A percentile compares a stretch with the other conserved stretches of the same genome.
Evolutionary conservation across 1,140 invertebrate genomes (phyloP).

Genomic region (Mylabris phalerata): DNA sequence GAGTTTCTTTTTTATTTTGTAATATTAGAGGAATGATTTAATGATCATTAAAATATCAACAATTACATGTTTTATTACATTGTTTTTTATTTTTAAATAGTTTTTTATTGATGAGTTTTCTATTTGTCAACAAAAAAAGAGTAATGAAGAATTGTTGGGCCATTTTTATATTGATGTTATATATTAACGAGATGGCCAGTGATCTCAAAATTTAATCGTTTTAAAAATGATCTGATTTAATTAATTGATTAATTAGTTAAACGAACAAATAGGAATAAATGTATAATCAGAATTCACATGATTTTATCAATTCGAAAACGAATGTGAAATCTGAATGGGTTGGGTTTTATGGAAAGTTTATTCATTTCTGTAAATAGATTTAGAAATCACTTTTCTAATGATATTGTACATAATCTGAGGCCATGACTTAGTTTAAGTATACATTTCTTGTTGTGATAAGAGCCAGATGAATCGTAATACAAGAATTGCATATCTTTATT

Average conservation of each 20-base stretch:
- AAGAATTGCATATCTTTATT: neutral
- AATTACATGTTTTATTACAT: constrained; percentile 16
- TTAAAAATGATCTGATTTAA: constrained; percentile 25
- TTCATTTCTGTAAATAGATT: constrained; percentile 34
- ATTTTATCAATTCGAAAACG: constrained; percentile 6
- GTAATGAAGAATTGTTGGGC: neutral
- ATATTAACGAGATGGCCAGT: constrained; percentile 23
- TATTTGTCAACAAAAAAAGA: neutral
- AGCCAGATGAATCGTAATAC: constrained; percentile 2
- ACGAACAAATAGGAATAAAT: constrained; percentile 6
- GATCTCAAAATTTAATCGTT: constrained; percentile 38
- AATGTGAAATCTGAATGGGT: constrained; percentile 17
- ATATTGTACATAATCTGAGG: constrained; percentile 31
- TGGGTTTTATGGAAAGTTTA: constrained; percentile 23
- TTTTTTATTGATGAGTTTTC: constrained; percentile 11
- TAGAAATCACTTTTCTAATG: constrained; percentile 20
- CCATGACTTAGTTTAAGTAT: constrained; percentile 34
- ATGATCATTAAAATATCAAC: neutral
- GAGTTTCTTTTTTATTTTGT: constrained; percentile 28
- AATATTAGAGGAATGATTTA: constrained; percentile 15
- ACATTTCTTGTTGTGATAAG: constrained; percentile 32
- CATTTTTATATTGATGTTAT: constrained; percentile 7
- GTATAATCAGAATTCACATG: constrained; percentile 24
- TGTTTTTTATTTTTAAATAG: constrained; percentile 18
- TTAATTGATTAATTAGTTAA: too few relatives aligned